Evolutionary conservation across 2,888 invertebrate species (phyloP), one percentile per base, ranked within the genome.

Genomic region (Willowsia nigromaculata): DNA sequence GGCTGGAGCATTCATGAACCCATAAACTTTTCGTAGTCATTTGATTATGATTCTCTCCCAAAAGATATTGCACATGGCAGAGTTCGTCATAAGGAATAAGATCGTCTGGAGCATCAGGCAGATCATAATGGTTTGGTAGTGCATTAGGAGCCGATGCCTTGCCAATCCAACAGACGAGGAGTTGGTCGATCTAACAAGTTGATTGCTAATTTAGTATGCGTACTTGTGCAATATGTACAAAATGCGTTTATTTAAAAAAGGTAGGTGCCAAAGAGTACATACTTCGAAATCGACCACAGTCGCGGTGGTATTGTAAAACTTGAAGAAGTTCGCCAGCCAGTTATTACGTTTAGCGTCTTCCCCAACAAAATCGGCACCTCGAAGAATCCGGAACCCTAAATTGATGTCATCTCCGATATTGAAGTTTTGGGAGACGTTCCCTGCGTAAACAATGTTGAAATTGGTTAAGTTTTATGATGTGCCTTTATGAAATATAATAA

Each of bases 131-230:
- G 25, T 37, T 81, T 3, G 56, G 37, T 56, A 11, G 33, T 18
- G 15, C 53, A 47, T 50, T 30, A 1, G 86, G 86, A 25, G 0
- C 53, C 3, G 18, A 7, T 27, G 59, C 82, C 22, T 74, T 76
- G 0, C 88, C 88, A 11, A 88, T 53, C 88, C 88, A 88, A 18
- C 25, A 59, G 0, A 76, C 88, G 22, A 25, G 13, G 0, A 88
- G 22, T 27, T 88, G 74, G n/a, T 88, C 88, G 59, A 88, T 71
- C 88, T 88, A 47, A 43, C 3, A 62, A 76, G 11, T n/a, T 65
- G 6, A 30, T 65, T 40, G 5, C 40, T n/a, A 40, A 5, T 40
- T 40, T 50, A n/a, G 15, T 50, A n/a, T 4, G 15, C 9, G 4
- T 50, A 50, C n/a, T 9, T 30, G 47, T 47, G 40, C n/a, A 43